phyloP scores from a whole-genome alignment of 2,113 vertebrate genomes.

The Cromileptes altivelis region DNA sequence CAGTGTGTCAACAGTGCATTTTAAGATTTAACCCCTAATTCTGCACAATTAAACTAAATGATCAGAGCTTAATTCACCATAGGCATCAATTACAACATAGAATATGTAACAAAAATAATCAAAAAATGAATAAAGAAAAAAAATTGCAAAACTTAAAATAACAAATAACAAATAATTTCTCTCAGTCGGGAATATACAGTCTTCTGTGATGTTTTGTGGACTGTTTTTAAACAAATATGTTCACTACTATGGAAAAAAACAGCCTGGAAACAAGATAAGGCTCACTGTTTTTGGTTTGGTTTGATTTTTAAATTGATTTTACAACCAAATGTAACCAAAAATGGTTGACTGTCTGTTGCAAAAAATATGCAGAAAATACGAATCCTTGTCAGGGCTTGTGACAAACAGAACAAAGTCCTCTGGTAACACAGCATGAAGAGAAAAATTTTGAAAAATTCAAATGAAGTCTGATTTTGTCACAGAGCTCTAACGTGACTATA shows the following conservation, averaged over 20 bases:
- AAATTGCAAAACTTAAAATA: background rate
- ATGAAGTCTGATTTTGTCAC: background rate
- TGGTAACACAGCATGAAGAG: background rate
- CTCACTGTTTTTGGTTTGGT: constrained; percentile 20
- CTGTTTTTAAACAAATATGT: background rate
- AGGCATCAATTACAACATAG: constrained; percentile 21
- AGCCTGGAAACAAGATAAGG: background rate
- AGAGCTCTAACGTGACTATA: too few relatives aligned
- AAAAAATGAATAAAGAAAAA: constrained; percentile 23
- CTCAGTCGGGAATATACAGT: background rate
- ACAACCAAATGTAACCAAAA: background rate
- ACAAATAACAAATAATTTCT: constrained; percentile 24
- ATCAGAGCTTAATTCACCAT: background rate
- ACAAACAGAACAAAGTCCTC: background rate
- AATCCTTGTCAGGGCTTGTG: background rate
- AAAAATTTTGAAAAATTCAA: background rate
- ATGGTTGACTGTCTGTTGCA: background rate
- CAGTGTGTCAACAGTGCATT: constrained; percentile 1
- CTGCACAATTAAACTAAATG: constrained; percentile 1
- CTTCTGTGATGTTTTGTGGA: background rate
- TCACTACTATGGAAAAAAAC: background rate
- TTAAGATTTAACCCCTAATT: background rate
- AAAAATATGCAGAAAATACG: background rate
- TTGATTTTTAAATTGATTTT: background rate
- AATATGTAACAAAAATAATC: background rate